Evolutionary conservation across 2,888 invertebrate genomes (phyloP), one percentile per base, ranked within the genome.

Genomic region (Tetranychus piercei): DNA sequence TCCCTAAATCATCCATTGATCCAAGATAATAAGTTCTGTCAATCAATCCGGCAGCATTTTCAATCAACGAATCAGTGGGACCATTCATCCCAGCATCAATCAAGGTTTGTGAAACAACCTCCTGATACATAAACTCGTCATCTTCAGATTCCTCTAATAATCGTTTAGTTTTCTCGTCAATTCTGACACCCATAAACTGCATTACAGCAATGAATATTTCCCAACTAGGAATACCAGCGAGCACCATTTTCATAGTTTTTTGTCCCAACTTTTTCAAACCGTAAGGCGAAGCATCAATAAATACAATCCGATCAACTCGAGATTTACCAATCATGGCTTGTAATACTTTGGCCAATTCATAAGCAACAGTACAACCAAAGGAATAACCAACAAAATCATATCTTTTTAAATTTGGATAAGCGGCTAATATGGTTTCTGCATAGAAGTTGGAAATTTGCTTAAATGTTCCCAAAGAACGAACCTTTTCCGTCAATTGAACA

Each of bases 401-500:
- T 8, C 65, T 43, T 7, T n/a, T 65, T 43, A 44, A n/a, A 44
- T 73, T 66, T 64, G 73, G 73, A 67, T 64, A 67, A 44, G 73
- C 11, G 15, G 65, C 11, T n/a, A 23, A n/a, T 20, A 73, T 73
- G 5, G 44, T 44, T 15, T 67, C 73, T 6, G 34, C 15, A 69
- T 67, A 73, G 44, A 67, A 44, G 9, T 67, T 34, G 1, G 73
- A 22, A 9, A 69, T 73, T 43, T 66, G n/a, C 15, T 9, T 66
- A 1, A 73, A 34, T 34, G 73, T 55, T 9, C 44, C 34, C 34
- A 73, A 73, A 20, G 22, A 44, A 2, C 66, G 67, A 66, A 66
- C 66, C 1, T 73, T 22, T 3, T 66, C 18, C 8, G 43, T 73
- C 83, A 92, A 93, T 83, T 95, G 94, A 73, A 95, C 84, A n/a